Conservation (phyloP, 2,888 invertebrate species). For the Labia minor region DNA sequence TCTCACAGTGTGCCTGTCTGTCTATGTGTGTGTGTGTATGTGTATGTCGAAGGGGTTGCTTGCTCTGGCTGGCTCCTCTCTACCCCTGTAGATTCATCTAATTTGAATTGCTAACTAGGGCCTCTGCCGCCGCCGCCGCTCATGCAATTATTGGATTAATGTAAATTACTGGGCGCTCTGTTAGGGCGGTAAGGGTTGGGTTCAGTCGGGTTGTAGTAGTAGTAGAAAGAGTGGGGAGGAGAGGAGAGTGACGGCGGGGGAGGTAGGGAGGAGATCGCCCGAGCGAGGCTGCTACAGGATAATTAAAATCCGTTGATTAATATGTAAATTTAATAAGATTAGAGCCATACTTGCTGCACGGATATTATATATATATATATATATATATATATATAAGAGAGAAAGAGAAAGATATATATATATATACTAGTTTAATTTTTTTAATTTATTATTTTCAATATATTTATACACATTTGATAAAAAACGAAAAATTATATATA, state of each 20-base stretch:
- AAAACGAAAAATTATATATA: too few relatives aligned
- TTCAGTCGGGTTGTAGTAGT: too few relatives aligned
- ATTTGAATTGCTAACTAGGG: slow-evolving; percentile 88
- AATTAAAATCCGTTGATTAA: slow-evolving; percentile 98
- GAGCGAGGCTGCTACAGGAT: slow-evolving; percentile 45
- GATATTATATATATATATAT: not conserved
- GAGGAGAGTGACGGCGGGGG: slow-evolving; percentile 35
- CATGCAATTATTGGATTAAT: slow-evolving; percentile 90
- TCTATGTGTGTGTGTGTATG: too few relatives aligned
- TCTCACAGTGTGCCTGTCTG: not conserved
- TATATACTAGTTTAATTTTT: not conserved
- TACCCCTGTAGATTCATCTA: slow-evolving; percentile 46
- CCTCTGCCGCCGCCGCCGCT: slow-evolving; percentile 40
- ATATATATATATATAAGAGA: too few relatives aligned
- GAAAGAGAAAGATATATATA: too few relatives aligned
- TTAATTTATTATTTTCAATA: not conserved
- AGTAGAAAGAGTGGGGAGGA: too few relatives aligned
- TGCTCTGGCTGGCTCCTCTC: too few relatives aligned
- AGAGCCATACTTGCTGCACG: slow-evolving; percentile 45
- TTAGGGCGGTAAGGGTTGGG: slow-evolving; percentile 32
- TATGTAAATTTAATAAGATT: slow-evolving; percentile 98
- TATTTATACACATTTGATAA: not conserved
- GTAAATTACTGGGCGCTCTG: slow-evolving; percentile 67
- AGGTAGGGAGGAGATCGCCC: slow-evolving; percentile 20
- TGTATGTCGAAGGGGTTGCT: slow-evolving; percentile 2